phyloP scores from a whole-genome alignment of 2,113 vertebrate species.

The Aegotheles bennettii region DNA sequence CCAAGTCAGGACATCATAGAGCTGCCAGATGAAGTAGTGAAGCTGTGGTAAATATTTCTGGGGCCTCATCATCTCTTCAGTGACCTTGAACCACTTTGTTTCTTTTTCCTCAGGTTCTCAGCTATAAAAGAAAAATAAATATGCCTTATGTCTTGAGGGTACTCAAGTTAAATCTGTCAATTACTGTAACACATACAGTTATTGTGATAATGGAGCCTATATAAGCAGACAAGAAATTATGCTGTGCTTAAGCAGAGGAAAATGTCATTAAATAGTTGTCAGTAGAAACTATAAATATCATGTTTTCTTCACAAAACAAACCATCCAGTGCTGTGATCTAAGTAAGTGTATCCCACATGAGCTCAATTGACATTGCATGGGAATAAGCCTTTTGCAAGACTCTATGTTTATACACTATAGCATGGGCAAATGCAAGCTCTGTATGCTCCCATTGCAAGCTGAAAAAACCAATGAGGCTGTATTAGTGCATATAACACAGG shows the following conservation, averaged over 20 bases:
- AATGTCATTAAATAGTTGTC: not conserved
- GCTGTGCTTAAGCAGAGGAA: not conserved
- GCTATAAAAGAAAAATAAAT: not conserved
- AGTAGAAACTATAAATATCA: not conserved
- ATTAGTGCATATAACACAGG: not conserved
- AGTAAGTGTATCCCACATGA: not conserved
- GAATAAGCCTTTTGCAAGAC: constrained; percentile 28
- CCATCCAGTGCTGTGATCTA: not conserved
- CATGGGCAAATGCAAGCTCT: not conserved
- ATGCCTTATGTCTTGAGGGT: not conserved
- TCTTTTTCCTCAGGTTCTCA: not conserved
- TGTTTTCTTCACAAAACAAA: not conserved
- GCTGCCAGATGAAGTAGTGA: not conserved
- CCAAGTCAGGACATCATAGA: not conserved
- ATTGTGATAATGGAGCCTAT: not conserved
- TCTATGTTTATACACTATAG: not conserved
- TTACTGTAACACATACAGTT: not conserved
- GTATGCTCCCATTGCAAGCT: not conserved
- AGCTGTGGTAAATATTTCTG: not conserved
- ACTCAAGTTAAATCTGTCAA: not conserved
- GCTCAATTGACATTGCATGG: not conserved
- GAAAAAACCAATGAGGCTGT: not conserved
- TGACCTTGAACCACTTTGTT: not conserved
- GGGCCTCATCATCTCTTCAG: not conserved
- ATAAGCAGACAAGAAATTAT: not conserved